phyloP scores from a whole-genome alignment of 2,113 vertebrate species.

The Tachysurus fulvidraco region DNA sequence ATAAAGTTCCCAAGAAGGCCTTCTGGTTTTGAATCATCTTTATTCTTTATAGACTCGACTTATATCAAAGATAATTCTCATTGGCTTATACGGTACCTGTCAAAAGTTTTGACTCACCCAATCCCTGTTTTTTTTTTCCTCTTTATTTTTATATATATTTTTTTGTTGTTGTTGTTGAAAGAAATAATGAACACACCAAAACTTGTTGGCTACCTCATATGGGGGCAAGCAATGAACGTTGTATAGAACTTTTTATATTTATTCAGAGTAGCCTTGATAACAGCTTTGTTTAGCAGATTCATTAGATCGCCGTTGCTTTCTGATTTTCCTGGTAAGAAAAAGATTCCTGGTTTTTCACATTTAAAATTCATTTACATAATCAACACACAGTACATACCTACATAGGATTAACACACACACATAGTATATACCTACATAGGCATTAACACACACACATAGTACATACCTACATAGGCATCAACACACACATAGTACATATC shows the following conservation, averaged over 20 bases:
- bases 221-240: not conserved
- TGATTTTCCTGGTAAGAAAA: not conserved
- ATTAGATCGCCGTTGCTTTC: not conserved
- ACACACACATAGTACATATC: no score
- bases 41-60: not conserved
- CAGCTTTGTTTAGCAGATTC: not conserved
- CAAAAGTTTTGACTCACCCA: slow-evolving; percentile 13
- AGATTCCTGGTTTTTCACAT: not conserved
- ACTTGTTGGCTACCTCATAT: slow-evolving; percentile 3
- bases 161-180: not conserved
- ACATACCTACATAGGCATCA: not conserved
- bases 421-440: not conserved
- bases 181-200: not conserved
- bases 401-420: no score
- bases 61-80: not conserved
- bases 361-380: not conserved
- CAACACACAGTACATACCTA: no score
- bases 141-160: not conserved
- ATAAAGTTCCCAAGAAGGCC: not conserved
- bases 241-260: slow-evolving; percentile 1
- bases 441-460: not conserved
- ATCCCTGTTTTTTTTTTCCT: not conserved
- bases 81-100: not conserved
- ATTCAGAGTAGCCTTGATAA: not conserved
- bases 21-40: slow-evolving; percentile 7